Evolutionary conservation across 2,113 vertebrate genomes (phyloP).

Genomic region (Oxygymnocypris stewartii): DNA sequence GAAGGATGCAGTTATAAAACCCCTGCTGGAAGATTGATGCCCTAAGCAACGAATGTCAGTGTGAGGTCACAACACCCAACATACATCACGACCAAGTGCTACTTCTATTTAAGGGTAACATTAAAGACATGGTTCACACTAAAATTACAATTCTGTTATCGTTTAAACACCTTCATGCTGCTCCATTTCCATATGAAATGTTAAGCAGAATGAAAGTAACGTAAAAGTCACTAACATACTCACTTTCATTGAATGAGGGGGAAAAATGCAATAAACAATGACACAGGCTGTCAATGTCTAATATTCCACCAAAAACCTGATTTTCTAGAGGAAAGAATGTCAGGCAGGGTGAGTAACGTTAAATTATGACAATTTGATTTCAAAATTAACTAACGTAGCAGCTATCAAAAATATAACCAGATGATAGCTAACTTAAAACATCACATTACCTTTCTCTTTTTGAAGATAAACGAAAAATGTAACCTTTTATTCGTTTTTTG

Average conservation of each 20-base stretch:
- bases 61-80: background rate
- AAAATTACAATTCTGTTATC: background rate
- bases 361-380: background rate
- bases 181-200: background rate
- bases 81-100: background rate
- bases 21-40: background rate
- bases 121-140: background rate
- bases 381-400: background rate
- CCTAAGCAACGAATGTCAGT: background rate
- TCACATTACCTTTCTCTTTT: background rate
- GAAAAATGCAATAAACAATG: background rate
- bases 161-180: background rate
- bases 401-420: background rate
- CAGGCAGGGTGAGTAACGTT: background rate
- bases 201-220: background rate
- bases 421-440: background rate
- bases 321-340: background rate
- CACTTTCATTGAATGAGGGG: background rate
- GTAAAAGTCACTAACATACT: background rate
- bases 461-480: background rate
- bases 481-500: background rate
- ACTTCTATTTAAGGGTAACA: background rate
- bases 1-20: constrained; percentile 22
- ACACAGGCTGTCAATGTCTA: background rate
- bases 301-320: background rate